phyloP scores from a whole-genome alignment of 1,140 invertebrate species.

The Heliconius melpomene region DNA sequence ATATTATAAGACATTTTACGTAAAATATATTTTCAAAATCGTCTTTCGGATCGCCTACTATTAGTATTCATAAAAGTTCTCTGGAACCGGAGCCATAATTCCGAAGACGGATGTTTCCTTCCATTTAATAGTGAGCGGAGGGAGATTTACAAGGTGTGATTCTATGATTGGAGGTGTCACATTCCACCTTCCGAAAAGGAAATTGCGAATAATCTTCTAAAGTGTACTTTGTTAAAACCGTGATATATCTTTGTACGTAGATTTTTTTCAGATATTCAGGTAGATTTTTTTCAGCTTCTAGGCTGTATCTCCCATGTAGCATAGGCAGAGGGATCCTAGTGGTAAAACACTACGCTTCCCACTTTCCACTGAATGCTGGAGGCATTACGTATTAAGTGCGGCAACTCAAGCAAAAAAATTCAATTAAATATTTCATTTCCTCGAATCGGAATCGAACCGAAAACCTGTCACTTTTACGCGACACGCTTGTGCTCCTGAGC shows the following conservation, averaged over 20 bases:
- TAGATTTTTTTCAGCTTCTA: too few species aligned
- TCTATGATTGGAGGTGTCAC: slow-evolving; percentile 46
- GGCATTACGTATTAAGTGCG: too few species aligned
- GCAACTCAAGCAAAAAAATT: too few species aligned
- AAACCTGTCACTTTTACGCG: too few species aligned
- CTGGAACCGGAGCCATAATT: slow-evolving; percentile 20
- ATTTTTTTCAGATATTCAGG: too few species aligned
- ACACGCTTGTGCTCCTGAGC: too few species aligned
- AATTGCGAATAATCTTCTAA: slow-evolving; percentile 42
- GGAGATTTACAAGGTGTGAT: slow-evolving; percentile 45
- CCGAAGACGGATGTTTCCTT: slow-evolving; percentile 33
- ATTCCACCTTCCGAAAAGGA: slow-evolving; percentile 40
- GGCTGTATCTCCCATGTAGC: too few species aligned
- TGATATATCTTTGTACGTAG: background rate
- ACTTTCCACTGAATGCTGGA: too few species aligned
- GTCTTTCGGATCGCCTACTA: background rate
- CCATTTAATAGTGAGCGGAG: slow-evolving; percentile 26
- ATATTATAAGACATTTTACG: background rate
- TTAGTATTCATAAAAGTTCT: slow-evolving; percentile 27
- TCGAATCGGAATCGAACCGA: too few species aligned
- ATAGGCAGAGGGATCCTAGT: too few species aligned
- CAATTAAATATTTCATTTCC: too few species aligned
- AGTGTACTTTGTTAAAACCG: background rate
- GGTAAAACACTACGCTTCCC: too few species aligned
- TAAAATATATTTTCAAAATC: background rate